Conservation (phyloP, 2,888 invertebrate genomes). For the Galeruca laticollis region DNA sequence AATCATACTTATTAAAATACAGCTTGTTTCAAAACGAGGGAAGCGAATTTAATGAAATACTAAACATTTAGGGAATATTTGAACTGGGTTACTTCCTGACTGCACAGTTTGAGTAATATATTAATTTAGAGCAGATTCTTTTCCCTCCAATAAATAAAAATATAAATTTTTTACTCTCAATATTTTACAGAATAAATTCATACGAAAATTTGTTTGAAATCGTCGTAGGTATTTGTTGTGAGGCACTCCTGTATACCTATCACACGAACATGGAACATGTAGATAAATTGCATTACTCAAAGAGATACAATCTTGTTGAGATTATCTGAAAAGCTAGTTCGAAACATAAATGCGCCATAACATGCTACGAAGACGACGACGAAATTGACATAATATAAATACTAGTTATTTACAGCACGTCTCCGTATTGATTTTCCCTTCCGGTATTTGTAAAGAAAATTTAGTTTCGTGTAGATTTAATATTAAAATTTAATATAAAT, state of each 20-base stretch:
- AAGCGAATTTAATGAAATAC: too few relatives aligned
- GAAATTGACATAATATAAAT: conserved; percentile 35
- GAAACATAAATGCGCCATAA: conserved; percentile 33
- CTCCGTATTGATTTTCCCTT: conserved; percentile 1
- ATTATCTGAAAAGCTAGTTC: conserved; percentile 40
- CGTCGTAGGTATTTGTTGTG: too few relatives aligned
- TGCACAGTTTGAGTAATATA: too few relatives aligned
- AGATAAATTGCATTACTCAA: conserved; percentile 42
- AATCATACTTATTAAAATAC: background rate
- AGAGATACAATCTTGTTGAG: conserved; percentile 42
- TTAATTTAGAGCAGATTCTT: too few relatives aligned
- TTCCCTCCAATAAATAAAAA: too few relatives aligned
- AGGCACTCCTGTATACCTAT: background rate
- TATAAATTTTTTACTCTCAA: too few relatives aligned
- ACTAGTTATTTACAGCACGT: background rate
- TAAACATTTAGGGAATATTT: too few relatives aligned
- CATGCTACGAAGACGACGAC: conserved; percentile 35
- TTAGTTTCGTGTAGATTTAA: background rate
- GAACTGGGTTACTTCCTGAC: too few relatives aligned
- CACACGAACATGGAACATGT: conserved; percentile 28
- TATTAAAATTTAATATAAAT: too few relatives aligned
- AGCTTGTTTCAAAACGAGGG: background rate
- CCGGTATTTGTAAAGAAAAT: background rate
- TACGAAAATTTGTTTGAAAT: too few relatives aligned
- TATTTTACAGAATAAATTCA: too few relatives aligned